Base-by-base conservation (phyloP, 2,888 invertebrate genomes). In the Acanthococcus lagerstroemiae region DNA sequence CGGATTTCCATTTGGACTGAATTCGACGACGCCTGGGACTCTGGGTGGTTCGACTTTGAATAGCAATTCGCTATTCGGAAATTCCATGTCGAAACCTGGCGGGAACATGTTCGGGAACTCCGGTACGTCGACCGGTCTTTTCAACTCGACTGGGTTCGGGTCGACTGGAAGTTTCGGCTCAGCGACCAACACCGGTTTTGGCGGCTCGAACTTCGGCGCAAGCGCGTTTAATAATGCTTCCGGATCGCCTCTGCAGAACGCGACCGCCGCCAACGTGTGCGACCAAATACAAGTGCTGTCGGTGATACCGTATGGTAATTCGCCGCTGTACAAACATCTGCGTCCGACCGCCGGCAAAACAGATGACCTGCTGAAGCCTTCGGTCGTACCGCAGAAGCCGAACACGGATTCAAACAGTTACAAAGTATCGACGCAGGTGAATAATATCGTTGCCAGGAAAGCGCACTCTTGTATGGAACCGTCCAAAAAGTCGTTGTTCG, bases 291-390 rank as follows among this genome's bases (percentile, higher is more conserved):
- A 89, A 65, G 82, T 87, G 0, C 78, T 92, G 46, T 85, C 88
- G 0, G 84, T 87, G 1, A 82, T 88, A 0, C 94, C 94, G 0
- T 95, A 90, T 73, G 93, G 94, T 0, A 90, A 93, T 74, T 87
- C 87, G 37, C 87, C 90, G 0, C 82, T 95, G 1, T 86, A 90
- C 75, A 87, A 87, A 72, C 54, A 63, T n/a, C 37, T 63, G 4
- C 37, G 63, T 15, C 71, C 81, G 80, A 79, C 79, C 67, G 78
- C 79, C 50, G 79, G 80, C 2, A 82, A 81, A 72, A 77, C 81
- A 1, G 85, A 86, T 65, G 86, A 87, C 58, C 80, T 84, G 0
- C 75, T 87, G 24, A 86, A 85, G 71, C 84, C 86, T 2, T 52
- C 63, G 0, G 63, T 63, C 2, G 52, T 63, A 25, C 52, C 54